Base-by-base conservation (phyloP, 2,113 vertebrate genomes). In the Theropithecus gelada region DNA sequence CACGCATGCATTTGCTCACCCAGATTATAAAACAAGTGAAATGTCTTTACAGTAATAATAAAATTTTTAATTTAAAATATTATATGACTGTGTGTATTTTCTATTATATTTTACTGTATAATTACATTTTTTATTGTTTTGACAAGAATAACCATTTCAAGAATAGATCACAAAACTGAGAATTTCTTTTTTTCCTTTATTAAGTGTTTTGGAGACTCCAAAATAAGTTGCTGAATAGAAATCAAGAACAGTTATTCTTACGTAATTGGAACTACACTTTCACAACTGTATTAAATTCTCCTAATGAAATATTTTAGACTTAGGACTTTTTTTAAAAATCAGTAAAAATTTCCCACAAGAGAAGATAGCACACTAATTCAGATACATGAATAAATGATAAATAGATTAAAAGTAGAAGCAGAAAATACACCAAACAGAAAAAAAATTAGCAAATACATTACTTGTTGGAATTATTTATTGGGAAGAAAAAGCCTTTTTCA, bases 371-470 rank as follows among this genome's bases (percentile, higher is more conserved):
- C 57, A 92, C 32, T 76, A 32, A 80, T 40, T 32, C 48, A 93
- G 59, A 85, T 40, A 30, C 32, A 93, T 86, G 38, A 90, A 83
- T 78, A 89, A 91, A 68, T 87, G 11, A 88, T 40, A 92, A 87
- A 82, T 45, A 88, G 30, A 84, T 94, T 93, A 93, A 97, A 93
- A 75, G 10, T 30, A 52, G 17, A 86, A 85, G 78, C 11, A 86
- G 45, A 64, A 93, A 90, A 88, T 38, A 82, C 27, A 30, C 64
- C 43, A 87, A 50, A 11, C 2, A 70, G 30, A 91, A 91, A 91
- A 32, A 95, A 85, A 85, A 57, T 23, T 70, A 97, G 48, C 20
- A 90, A 84, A 95, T 73, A 75, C 16, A 64, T 76, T 88, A 93
- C 68, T 92, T 64, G 8, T 90, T 83, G 35, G 1, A 55, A 17